Base-by-base conservation (phyloP, 1,140 invertebrate species). In the Panagrolaimus sp. region DNA sequence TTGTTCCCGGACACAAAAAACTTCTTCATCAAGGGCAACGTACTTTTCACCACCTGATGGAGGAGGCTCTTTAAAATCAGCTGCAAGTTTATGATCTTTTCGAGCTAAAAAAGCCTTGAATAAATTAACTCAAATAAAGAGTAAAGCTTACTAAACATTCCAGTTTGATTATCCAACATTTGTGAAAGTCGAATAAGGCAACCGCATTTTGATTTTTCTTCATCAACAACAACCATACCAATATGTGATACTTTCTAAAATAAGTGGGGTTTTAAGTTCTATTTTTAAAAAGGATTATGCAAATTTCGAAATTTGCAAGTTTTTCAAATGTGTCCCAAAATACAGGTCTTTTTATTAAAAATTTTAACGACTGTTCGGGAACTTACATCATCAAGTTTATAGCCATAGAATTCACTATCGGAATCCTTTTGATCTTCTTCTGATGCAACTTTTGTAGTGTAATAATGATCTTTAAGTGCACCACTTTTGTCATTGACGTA, bases 221-320 rank as follows among this genome's bases (percentile, higher is more conserved):
- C 51, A 20, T 57, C 51, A 23, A 20, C 20, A 27, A 57, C 27
- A 27, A 57, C 51, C 51, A 57, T 57, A n/a, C 51, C 51, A 16
- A 57, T 23, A 25, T 57, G 31, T 2, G 31, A 38, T 38, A 7
- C 31, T 38, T 38, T 38, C 31, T 38, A 38, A 38, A 38, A 38
- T 4, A 4, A 38, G 2, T 4, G 2, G 31, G 2, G 7, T 38
- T 38, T 38, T 38, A 38, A 38, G 31, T 38, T 38, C 31, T 4
- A 38, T 38, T 4, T 38, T 2, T 7, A 4, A 7, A 2, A 38
- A 7, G 31, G 2, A 4, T 38, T 38, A 38, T 38, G 31, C 2
- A 38, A 38, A 38, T 38, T 38, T 38, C 7, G 7, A 38, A 38
- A 38, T n/a, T n/a, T n/a, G n/a, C n/a, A n/a, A n/a, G n/a, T n/a